A percentile compares a stretch with the other conserved stretches of the same genome.
These are phyloP conservation scores for Agrypnus murinus DNA, from an alignment of 2,888 invertebrate genomes.

Conservation along the genomic window DNA sequence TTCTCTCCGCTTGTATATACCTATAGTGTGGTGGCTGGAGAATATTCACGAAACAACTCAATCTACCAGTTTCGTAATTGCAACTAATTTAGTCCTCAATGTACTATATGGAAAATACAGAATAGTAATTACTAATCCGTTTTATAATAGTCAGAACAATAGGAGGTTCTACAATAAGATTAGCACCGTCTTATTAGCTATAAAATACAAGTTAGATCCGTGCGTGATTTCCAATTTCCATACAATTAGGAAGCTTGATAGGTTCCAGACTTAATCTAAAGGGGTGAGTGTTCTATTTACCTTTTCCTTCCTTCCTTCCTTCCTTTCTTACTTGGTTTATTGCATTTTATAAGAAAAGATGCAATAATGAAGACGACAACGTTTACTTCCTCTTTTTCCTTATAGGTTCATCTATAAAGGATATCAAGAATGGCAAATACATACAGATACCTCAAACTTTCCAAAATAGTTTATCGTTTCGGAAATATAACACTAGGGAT, in stretches of 20 bases:
- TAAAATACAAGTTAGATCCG: slow-evolving; percentile 67
- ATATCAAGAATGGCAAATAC: background rate
- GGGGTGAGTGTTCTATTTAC: slow-evolving; percentile 12
- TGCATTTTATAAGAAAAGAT: no score
- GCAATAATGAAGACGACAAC: background rate
- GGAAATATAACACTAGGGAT: no score
- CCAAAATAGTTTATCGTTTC: no score
- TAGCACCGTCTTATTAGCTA: slow-evolving; percentile 69
- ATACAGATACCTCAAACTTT: background rate
- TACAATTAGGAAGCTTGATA: slow-evolving; percentile 69
- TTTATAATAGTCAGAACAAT: slow-evolving; percentile 64
- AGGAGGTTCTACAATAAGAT: slow-evolving; percentile 63
- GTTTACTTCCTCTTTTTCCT: background rate
- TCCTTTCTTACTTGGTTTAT: no score
- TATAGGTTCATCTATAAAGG: no score
- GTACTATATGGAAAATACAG: slow-evolving; percentile 54
- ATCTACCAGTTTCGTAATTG: slow-evolving; percentile 44
- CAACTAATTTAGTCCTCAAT: slow-evolving; percentile 55
- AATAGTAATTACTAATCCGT: slow-evolving; percentile 66
- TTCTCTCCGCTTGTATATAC: slow-evolving; percentile 2
- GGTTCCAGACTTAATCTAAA: slow-evolving; percentile 64
- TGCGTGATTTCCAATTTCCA: slow-evolving; percentile 71
- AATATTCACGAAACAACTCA: slow-evolving; percentile 38
- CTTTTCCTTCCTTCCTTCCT: slow-evolving; percentile 8
- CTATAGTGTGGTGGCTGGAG: slow-evolving; percentile 16